Percentiles rank a stretch among this genome's conserved stretches.
Evolutionary conservation across 2,888 invertebrate genomes (phyloP).

Genomic region (Embidobia sp.): DNA sequence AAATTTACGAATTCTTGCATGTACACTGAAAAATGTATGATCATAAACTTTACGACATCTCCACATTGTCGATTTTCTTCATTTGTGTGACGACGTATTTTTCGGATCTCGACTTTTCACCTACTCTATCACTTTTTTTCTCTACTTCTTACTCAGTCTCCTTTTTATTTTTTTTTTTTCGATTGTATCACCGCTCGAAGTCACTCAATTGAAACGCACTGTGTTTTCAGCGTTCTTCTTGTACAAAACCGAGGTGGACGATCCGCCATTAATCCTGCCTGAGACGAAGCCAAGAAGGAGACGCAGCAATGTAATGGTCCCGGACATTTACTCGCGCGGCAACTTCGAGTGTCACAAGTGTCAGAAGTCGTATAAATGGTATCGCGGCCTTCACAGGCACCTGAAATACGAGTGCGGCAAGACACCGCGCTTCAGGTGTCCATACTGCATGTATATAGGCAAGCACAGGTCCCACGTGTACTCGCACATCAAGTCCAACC

Average conservation of each 20-base stretch:
- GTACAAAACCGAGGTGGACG: slow-evolving; percentile 45
- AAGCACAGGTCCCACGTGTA: slow-evolving; percentile 83
- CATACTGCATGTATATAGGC: slow-evolving; percentile 83
- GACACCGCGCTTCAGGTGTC: slow-evolving; percentile 80
- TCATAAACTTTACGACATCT: too few species aligned
- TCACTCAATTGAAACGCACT: slow-evolving; percentile 39
- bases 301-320: slow-evolving; percentile 14
- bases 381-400: slow-evolving; percentile 84
- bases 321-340: slow-evolving; percentile 68
- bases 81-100: slow-evolving; percentile 14
- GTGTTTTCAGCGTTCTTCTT: slow-evolving; percentile 58
- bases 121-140: not conserved
- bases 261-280: too few species aligned
- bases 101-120: too few species aligned
- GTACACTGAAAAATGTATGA: slow-evolving; percentile 31
- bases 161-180: not conserved
- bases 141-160: not conserved
- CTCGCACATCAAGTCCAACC: slow-evolving; percentile 82
- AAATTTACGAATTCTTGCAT: too few species aligned
- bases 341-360: slow-evolving; percentile 82
- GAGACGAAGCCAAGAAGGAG: not conserved
- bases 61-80: slow-evolving; percentile 15
- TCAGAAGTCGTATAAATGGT: slow-evolving; percentile 83
- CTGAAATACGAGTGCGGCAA: slow-evolving; percentile 78
- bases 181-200: too few species aligned